phyloP scores from a whole-genome alignment of 2,797 vertebrate genomes.

The Hephaestus fuliginosus region DNA sequence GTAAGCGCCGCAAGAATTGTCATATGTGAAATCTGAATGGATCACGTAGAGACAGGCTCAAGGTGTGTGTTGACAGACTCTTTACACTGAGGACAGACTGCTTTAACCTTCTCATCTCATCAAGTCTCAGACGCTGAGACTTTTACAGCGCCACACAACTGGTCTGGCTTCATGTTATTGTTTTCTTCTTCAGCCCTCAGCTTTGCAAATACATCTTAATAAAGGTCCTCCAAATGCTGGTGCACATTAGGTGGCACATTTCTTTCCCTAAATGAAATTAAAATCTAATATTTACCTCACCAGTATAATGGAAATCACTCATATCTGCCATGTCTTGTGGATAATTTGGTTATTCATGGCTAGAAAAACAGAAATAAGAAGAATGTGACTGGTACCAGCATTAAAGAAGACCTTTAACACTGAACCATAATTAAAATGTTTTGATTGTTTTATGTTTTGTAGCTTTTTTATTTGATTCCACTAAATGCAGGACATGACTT shows the following conservation, averaged over 20 bases:
- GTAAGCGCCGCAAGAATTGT: background rate
- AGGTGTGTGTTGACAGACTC: constrained; percentile 12
- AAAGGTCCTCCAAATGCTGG: constrained; percentile 19
- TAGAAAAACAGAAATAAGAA: background rate
- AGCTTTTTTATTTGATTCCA: background rate
- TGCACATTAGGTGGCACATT: constrained; percentile 12
- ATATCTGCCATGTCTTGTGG: constrained; percentile 20
- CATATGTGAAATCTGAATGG: constrained; percentile 17
- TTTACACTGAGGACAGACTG: constrained; percentile 39
- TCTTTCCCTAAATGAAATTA: background rate
- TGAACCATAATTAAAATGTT: background rate
- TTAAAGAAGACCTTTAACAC: background rate
- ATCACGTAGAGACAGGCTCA: constrained; percentile 11
- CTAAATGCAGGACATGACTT: background rate
- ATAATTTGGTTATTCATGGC: constrained; percentile 13
- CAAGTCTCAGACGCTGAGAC: background rate
- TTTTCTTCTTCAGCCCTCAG: constrained; percentile 6
- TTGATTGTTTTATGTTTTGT: background rate
- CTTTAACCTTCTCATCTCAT: background rate
- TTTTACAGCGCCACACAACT: background rate
- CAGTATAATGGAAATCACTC: constrained; percentile 2
- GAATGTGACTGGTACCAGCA: background rate
- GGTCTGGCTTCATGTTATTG: background rate
- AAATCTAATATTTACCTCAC: constrained; percentile 15
- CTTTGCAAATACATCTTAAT: background rate